Percentiles rank a stretch among this genome's conserved stretches.
Conservation (phyloP, 1,140 invertebrate species). For the Nasonia giraulti region DNA sequence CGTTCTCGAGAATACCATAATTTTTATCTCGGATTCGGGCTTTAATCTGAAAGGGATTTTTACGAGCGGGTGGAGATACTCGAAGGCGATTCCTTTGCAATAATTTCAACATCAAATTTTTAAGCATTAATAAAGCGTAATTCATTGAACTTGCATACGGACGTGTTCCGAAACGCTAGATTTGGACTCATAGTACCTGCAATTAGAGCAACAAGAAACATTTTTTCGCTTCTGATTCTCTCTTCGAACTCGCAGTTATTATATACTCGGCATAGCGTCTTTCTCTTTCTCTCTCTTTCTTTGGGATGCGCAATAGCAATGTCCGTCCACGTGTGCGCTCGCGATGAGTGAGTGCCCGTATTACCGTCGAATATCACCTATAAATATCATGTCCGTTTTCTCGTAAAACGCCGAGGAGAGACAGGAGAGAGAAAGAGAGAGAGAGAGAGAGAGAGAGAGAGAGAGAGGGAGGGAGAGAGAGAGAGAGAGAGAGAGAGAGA, state of each 20-base stretch:
- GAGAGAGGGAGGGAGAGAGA: neutral
- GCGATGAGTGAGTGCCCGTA: slow-evolving; percentile 59
- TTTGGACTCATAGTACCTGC: no score
- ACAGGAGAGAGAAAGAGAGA: neutral
- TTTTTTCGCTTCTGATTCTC: slow-evolving; percentile 3
- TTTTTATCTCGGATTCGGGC: no score
- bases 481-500: neutral
- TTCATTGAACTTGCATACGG: no score
- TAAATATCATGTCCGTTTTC: slow-evolving; percentile 60
- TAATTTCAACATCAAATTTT: no score
- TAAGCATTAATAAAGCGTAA: no score
- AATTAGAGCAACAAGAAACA: neutral
- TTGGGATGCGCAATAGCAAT: slow-evolving; percentile 33
- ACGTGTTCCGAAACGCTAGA: no score
- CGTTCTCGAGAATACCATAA: no score
- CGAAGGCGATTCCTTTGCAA: no score
- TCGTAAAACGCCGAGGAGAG: slow-evolving; percentile 57
- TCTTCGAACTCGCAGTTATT: neutral
- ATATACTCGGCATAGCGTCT: neutral
- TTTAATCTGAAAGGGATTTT: neutral
- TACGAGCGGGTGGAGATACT: neutral
- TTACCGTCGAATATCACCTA: slow-evolving; percentile 59
- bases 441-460: slow-evolving; percentile 11
- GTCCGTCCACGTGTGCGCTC: slow-evolving; percentile 39
- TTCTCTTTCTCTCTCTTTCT: neutral